Percentiles rank a stretch among this genome's conserved stretches.
phyloP scores from a whole-genome alignment of 2,113 vertebrate genomes.

The Dromiciops gliroides region DNA sequence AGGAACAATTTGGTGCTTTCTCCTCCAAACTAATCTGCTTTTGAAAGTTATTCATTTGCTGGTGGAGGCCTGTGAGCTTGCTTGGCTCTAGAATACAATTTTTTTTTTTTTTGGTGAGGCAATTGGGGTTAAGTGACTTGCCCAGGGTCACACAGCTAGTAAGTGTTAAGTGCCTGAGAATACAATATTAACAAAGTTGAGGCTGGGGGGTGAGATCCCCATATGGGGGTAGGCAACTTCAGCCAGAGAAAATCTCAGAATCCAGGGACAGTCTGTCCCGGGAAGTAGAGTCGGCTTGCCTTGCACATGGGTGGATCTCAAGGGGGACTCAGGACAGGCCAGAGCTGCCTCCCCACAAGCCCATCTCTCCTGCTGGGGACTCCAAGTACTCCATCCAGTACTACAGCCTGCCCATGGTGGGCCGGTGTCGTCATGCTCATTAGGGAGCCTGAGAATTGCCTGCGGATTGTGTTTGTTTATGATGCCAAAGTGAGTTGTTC shows the following conservation, averaged over 20 bases:
- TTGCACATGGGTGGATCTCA: not conserved
- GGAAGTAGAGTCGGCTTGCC: not conserved
- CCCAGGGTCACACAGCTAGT: no score
- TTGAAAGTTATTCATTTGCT: not conserved
- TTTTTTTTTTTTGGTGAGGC: no score
- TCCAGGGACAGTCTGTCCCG: not conserved
- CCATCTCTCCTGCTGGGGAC: not conserved
- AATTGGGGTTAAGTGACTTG: no score
- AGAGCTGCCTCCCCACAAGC: not conserved
- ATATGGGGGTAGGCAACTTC: not conserved
- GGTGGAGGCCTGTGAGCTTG: not conserved
- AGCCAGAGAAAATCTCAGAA: not conserved
- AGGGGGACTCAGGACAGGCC: not conserved
- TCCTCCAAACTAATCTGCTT: not conserved
- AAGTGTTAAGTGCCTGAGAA: no score
- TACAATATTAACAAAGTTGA: not conserved
- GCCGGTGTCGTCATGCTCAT: not conserved
- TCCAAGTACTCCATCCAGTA: not conserved
- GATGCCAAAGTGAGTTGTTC: not conserved
- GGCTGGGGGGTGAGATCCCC: not conserved
- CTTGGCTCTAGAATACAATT: not conserved
- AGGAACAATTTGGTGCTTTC: rapidly evolving
- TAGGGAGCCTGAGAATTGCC: not conserved
- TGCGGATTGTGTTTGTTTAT: not conserved
- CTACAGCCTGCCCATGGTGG: not conserved